Evolutionary conservation across 2,888 invertebrate species (phyloP), one percentile per base, ranked within the genome.

Genomic region (Pristionchus entomophagus): DNA sequence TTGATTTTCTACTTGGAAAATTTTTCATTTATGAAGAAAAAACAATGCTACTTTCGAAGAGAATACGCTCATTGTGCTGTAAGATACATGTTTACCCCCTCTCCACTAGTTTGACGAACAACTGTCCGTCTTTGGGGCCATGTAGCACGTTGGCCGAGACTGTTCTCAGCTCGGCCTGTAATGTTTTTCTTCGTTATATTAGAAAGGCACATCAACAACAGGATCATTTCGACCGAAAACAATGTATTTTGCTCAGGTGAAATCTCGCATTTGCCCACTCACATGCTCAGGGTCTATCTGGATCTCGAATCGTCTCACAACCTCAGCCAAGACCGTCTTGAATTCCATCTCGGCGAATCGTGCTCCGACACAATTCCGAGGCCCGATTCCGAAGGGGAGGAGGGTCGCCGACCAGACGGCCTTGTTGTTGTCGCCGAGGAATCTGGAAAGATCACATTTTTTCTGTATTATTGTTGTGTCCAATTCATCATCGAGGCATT

Each of bases 261-360:
- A 14, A 45, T 45, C 14, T 45, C 45, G 14, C n/a, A 45, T 45
- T 62, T 10, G 8, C 12, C 32, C 26, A 49, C 81, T 35, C 41
- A 81, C 81, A 51, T 81, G 81, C n/a, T 1, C 81, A 1, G 81
- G 81, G 38, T 81, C 81, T 19, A 56, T 3, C 22, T 56, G 10
- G 35, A 56, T 29, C 38, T 38, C 56, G 81, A 81, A 81, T 56
- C n/a, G 4, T 22, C 81, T 19, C 35, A 56, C 35, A 0, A 81
- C 56, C 45, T 81, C 53, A 32, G 81, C 53, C 1, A 81, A n/a
- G 19, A 56, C 81, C 22, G 81, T 81, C 83, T 84, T 84, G 84
- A 69, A 84, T 26, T 84, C 84, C 84, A 84, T 84, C 69, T 84
- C 84, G 4, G 84, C 84, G 38, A 84, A 84, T 3, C 84, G 65